Evolutionary conservation across 1,140 invertebrate genomes (phyloP).

Genomic region (Formica selysi): DNA sequence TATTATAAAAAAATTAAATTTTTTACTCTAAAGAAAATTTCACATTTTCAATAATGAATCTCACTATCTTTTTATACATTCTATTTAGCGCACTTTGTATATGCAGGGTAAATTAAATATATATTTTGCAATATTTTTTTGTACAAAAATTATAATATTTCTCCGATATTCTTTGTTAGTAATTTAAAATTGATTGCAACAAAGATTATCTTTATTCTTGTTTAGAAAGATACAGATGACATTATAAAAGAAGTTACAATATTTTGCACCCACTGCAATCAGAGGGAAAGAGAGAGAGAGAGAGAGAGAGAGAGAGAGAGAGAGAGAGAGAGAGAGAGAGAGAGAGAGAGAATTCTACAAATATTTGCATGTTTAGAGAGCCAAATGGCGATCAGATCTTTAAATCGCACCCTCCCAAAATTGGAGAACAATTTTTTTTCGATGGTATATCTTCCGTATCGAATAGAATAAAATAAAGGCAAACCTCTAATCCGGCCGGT

Average conservation of each 20-base stretch:
- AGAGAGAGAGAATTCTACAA: background rate
- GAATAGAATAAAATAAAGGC: slow-evolving; percentile 27
- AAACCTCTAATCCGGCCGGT: slow-evolving; percentile 56
- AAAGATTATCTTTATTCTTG: background rate
- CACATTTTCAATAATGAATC: too few relatives aligned
- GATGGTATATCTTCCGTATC: slow-evolving; percentile 7
- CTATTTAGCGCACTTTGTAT: background rate
- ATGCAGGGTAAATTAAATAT: background rate
- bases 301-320: too few relatives aligned
- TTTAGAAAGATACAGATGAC: background rate
- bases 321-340: too few relatives aligned
- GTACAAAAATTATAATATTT: background rate
- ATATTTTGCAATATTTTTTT: background rate
- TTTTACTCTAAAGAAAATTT: too few relatives aligned
- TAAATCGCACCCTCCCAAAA: slow-evolving; percentile 28
- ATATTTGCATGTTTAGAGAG: background rate
- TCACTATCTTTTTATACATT: background rate
- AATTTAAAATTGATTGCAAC: slow-evolving; percentile 1
- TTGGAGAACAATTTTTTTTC: slow-evolving; percentile 29
- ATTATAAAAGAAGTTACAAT: background rate
- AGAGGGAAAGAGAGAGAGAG: too few relatives aligned
- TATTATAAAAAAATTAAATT: background rate
- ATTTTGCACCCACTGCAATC: background rate
- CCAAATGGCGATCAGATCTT: slow-evolving; percentile 22
- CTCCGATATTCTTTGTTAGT: background rate